Conservation (phyloP, 2,888 invertebrate species). For the Timema cristinae region DNA sequence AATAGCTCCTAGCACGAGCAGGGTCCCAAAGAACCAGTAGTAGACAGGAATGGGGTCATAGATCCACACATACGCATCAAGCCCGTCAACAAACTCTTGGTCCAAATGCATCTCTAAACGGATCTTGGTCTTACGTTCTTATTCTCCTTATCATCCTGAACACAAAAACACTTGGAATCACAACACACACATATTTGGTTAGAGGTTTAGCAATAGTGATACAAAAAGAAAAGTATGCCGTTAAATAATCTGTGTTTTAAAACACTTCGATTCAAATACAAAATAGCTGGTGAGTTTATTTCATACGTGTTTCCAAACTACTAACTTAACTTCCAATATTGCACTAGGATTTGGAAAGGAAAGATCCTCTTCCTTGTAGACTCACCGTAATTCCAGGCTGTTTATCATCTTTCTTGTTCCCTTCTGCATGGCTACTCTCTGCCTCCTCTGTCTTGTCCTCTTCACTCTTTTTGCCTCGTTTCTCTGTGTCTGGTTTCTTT, state of each 20-base stretch:
- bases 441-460: constrained; percentile 43
- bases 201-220: neutral
- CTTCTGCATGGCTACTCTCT: constrained; percentile 54
- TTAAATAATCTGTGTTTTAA: neutral
- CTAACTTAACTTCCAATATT: neutral
- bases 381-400: constrained; percentile 17
- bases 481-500: constrained; percentile 45
- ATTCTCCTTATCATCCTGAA: constrained; percentile 41
- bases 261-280: neutral
- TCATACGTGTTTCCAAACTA: neutral
- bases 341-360: too few species aligned
- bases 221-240: neutral
- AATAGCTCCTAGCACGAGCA: constrained; percentile 87
- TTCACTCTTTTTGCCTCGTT: constrained; percentile 45
- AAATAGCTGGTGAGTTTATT: neutral
- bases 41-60: constrained; percentile 94
- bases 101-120: constrained; percentile 96
- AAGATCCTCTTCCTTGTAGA: neutral
- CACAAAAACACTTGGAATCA: constrained; percentile 26
- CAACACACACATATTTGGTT: constrained; percentile 32
- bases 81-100: constrained; percentile 88
- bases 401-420: constrained; percentile 44
- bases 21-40: constrained; percentile 90
- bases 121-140: constrained; percentile 82
- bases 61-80: constrained; percentile 97